Conservation (phyloP, 2,113 vertebrate genomes). For the Arvicanthis niloticus region DNA sequence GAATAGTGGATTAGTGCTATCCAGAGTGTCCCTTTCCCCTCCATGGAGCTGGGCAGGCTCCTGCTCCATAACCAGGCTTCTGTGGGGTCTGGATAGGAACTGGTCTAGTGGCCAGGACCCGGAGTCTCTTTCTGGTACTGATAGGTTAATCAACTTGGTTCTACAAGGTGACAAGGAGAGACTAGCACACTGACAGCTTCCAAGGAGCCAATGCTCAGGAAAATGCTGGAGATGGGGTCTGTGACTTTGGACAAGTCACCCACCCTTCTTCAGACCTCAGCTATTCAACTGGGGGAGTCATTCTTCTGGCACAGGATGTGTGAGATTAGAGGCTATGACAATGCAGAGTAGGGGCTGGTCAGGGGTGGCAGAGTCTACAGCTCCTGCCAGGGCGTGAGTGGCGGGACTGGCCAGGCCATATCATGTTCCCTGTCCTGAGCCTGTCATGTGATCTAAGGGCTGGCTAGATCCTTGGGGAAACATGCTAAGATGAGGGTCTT, state of each 20-base stretch:
- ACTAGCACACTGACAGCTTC: neutral
- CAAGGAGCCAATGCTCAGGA: neutral
- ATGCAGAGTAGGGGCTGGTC: neutral
- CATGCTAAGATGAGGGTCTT: neutral
- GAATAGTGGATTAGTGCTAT: neutral
- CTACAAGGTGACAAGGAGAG: neutral
- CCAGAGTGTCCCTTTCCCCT: too few species aligned
- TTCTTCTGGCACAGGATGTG: neutral
- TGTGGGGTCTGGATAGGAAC: neutral
- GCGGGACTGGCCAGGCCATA: neutral
- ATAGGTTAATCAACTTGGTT: neutral
- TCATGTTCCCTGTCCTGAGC: neutral
- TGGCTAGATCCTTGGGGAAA: neutral
- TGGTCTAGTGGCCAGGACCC: neutral
- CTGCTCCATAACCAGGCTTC: neutral
- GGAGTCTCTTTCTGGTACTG: neutral
- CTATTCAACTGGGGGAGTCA: neutral
- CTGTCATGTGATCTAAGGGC: neutral
- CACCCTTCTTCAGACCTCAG: constrained; percentile 12
- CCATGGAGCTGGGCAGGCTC: neutral
- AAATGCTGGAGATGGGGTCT: neutral
- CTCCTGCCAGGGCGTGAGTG: neutral
- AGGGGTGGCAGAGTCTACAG: neutral
- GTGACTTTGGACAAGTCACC: neutral
- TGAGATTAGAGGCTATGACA: neutral